phyloP scores from a whole-genome alignment of 1,140 invertebrate species.

The Sinonovacula constricta region DNA sequence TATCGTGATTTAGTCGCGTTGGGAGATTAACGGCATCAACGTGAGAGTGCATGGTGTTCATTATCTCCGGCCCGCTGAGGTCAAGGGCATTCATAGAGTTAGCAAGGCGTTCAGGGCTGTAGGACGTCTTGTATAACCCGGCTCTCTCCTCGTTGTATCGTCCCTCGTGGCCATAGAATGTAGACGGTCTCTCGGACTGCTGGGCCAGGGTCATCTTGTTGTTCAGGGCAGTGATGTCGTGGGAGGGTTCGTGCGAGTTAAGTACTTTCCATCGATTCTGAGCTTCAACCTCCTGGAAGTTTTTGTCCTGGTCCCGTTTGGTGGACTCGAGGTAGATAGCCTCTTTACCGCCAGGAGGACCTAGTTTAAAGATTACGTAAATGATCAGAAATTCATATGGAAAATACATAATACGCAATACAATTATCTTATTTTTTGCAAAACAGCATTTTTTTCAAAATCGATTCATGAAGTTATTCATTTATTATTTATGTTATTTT shows the following conservation, averaged over 20 bases:
- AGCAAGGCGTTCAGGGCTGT: slow-evolving; percentile 68
- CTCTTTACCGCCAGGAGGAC: slow-evolving; percentile 53
- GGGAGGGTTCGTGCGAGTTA: slow-evolving; percentile 64
- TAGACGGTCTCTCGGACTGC: slow-evolving; percentile 64
- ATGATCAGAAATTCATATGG: too few species aligned
- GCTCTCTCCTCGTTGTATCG: slow-evolving; percentile 75
- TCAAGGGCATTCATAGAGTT: slow-evolving; percentile 66
- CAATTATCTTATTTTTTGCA: too few species aligned
- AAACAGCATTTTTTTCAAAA: too few species aligned
- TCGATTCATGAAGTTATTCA: too few species aligned
- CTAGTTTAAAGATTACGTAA: too few species aligned
- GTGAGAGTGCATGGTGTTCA: slow-evolving; percentile 71
- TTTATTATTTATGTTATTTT: too few species aligned
- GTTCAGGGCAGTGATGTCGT: slow-evolving; percentile 68
- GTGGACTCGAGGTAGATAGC: slow-evolving; percentile 57
- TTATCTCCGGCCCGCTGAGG: slow-evolving; percentile 61
- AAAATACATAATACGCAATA: too few species aligned
- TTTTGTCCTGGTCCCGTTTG: slow-evolving; percentile 54
- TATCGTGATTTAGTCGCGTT: slow-evolving; percentile 63
- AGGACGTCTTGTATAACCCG: slow-evolving; percentile 75
- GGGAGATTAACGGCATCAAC: slow-evolving; percentile 66
- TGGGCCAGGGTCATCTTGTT: slow-evolving; percentile 63
- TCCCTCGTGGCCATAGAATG: slow-evolving; percentile 75
- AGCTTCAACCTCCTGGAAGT: slow-evolving; percentile 74
- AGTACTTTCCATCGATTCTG: slow-evolving; percentile 73